These are phyloP conservation scores for Ceratina calcarata DNA, from an alignment of 1,140 invertebrate genomes.

Conservation along the genomic window DNA sequence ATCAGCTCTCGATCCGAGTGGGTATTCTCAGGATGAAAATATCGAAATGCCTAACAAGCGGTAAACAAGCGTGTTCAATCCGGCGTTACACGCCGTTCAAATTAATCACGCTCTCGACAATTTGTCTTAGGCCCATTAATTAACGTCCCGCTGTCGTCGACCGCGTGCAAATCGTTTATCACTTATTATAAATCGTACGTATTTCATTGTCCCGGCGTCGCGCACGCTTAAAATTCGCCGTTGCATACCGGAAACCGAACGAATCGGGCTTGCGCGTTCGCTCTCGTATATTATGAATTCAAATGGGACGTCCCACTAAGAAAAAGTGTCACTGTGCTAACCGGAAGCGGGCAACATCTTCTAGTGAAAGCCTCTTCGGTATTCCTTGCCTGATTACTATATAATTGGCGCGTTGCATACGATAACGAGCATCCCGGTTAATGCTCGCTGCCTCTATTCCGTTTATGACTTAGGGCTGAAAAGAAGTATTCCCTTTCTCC, in stretches of 20 bases:
- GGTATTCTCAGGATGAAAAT: background rate
- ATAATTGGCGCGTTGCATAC: constrained; percentile 46
- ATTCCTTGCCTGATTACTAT: constrained; percentile 37
- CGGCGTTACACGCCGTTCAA: background rate
- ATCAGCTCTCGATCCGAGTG: no score
- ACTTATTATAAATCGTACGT: constrained; percentile 12
- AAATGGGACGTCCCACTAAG: constrained; percentile 29
- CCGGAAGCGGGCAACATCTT: constrained; percentile 45
- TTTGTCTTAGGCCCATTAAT: constrained; percentile 8
- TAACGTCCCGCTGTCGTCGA: constrained; percentile 3
- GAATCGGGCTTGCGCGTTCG: background rate
- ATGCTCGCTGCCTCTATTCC: background rate
- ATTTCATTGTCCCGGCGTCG: no score
- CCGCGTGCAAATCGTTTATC: background rate
- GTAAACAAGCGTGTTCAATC: background rate
- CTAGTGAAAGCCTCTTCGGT: constrained; percentile 48
- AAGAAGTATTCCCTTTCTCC: no score
- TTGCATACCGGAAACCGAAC: constrained; percentile 35
- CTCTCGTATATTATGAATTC: constrained; percentile 40
- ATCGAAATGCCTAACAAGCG: background rate
- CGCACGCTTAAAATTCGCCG: constrained; percentile 31
- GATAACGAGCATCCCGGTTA: constrained; percentile 30
- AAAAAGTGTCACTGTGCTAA: constrained; percentile 51
- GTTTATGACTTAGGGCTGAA: no score
- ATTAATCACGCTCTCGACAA: constrained; percentile 1